Evolutionary conservation across 2,797 vertebrate genomes (phyloP).

Genomic region (Sebastes taczanowskii): DNA sequence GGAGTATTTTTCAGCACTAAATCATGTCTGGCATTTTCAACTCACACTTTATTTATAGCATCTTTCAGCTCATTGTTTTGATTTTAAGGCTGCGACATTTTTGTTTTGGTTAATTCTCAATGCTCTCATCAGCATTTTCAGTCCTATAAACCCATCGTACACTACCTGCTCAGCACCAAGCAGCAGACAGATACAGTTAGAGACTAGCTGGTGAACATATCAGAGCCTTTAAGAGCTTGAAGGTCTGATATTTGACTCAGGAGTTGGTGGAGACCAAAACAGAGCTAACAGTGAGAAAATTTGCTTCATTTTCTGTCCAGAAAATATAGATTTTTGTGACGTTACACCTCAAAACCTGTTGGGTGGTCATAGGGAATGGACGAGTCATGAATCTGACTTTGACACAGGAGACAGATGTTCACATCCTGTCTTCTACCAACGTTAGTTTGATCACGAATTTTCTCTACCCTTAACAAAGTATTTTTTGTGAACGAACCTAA

Average conservation of each 20-base stretch:
- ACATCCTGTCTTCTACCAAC: too few relatives aligned
- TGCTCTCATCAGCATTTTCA: not conserved
- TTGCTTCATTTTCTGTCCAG: not conserved
- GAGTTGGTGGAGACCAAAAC: not conserved
- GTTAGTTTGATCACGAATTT: too few relatives aligned
- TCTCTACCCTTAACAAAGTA: too few relatives aligned
- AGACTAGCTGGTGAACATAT: too few relatives aligned
- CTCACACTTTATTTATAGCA: not conserved
- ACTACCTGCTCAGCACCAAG: too few relatives aligned
- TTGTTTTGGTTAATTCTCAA: rapidly evolving
- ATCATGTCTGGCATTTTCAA: not conserved
- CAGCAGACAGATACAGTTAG: too few relatives aligned
- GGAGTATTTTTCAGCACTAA: not conserved
- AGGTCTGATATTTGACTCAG: not conserved
- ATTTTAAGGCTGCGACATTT: not conserved
- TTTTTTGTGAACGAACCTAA: too few relatives aligned
- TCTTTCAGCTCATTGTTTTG: not conserved
- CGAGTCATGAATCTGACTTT: too few relatives aligned
- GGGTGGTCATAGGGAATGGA: rapidly evolving
- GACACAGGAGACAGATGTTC: too few relatives aligned
- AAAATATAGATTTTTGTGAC: not conserved
- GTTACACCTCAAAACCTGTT: not conserved
- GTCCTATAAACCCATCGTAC: too few relatives aligned
- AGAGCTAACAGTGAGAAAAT: not conserved
- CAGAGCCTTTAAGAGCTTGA: not conserved